Evolutionary conservation across 2,888 invertebrate genomes (phyloP).

Genomic region (Flexamia atlantica): DNA sequence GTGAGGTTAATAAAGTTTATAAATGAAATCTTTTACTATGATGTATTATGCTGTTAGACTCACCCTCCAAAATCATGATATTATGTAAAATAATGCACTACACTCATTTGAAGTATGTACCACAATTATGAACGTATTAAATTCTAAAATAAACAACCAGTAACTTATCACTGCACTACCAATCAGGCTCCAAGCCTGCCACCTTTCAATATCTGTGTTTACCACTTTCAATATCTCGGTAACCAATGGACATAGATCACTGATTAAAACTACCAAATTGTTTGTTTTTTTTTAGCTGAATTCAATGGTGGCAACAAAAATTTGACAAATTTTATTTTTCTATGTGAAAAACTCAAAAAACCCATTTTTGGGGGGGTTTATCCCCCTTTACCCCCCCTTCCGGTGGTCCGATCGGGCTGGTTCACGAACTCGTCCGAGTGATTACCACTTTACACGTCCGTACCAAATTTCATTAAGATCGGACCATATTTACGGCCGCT

Average conservation of each 20-base stretch:
- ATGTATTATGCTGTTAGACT: no score
- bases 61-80: no score
- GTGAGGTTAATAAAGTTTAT: no score
- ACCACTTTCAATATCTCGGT: constrained; percentile 2
- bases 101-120: no score
- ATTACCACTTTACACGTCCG: not conserved
- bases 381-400: not conserved
- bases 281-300: not conserved
- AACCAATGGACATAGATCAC: not conserved
- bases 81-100: no score
- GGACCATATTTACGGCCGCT: not conserved
- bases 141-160: no score
- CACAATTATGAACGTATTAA: no score
- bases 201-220: no score
- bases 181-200: no score
- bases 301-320: not conserved
- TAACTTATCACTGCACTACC: no score
- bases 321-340: not conserved
- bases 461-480: not conserved
- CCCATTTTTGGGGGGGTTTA: not conserved
- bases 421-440: not conserved
- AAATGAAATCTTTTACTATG: no score
- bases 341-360: not conserved
- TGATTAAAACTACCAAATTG: not conserved
- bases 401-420: not conserved